A percentile compares a stretch with the other conserved stretches of the same genome.
Conservation (phyloP, 2,888 invertebrate species). For the Meiosimyza decipiens region DNA sequence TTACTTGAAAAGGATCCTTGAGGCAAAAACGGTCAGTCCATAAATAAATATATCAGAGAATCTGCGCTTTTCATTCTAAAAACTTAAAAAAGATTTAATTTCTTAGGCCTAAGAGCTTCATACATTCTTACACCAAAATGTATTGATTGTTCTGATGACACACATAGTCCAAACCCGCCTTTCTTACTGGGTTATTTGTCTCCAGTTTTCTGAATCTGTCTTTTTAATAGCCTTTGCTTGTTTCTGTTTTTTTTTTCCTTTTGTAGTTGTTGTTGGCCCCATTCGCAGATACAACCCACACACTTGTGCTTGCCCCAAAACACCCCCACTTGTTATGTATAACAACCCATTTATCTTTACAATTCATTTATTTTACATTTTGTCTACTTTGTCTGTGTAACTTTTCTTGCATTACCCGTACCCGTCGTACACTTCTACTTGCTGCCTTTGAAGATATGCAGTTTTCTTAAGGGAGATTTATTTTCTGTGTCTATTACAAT, state of each 20-base stretch:
- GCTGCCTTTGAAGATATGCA: background rate
- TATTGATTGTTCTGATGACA: too few relatives aligned
- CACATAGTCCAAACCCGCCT: too few relatives aligned
- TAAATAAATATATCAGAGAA: too few relatives aligned
- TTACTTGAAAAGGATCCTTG: too few relatives aligned
- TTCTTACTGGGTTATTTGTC: background rate
- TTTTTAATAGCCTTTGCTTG: background rate
- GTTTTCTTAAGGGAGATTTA: background rate
- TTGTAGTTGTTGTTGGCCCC: constrained; percentile 18
- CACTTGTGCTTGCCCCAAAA: background rate
- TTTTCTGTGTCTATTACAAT: background rate
- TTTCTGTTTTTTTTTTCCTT: constrained; percentile 21
- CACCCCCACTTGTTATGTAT: background rate
- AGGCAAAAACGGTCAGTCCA: too few relatives aligned
- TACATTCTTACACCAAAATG: too few relatives aligned
- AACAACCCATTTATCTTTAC: constrained; percentile 5
- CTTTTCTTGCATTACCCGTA: too few relatives aligned
- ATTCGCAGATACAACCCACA: background rate
- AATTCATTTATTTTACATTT: constrained; percentile 25
- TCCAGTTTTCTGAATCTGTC: constrained; percentile 5
- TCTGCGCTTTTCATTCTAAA: too few relatives aligned
- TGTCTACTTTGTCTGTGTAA: background rate
- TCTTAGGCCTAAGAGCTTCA: too few relatives aligned
- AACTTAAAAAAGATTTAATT: too few relatives aligned
- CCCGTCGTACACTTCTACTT: background rate